These are phyloP conservation scores for Scartelaos histophorus DNA, from an alignment of 2,113 vertebrate genomes.

Conservation along the genomic window DNA sequence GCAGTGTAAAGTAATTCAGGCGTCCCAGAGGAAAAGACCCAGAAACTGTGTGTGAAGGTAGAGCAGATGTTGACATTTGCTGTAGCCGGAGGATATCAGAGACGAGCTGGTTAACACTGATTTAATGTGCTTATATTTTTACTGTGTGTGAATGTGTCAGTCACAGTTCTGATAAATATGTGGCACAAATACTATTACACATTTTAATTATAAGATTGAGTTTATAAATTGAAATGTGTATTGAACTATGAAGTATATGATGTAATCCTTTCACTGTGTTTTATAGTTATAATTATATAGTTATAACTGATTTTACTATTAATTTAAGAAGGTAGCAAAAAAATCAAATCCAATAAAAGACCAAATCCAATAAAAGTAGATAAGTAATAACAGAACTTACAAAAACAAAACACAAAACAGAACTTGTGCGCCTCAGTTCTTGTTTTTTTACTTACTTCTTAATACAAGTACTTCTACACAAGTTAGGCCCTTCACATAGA, in stretches of 20 bases:
- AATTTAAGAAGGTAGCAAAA: background rate
- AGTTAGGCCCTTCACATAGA: too few species aligned
- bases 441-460: too few species aligned
- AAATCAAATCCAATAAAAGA: too few species aligned
- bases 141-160: slow-evolving; percentile 2
- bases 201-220: background rate
- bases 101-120: slow-evolving; percentile 8
- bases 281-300: too few species aligned
- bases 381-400: background rate
- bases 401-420: background rate
- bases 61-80: slow-evolving; percentile 23
- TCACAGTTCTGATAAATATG: background rate
- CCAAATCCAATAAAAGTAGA: too few species aligned
- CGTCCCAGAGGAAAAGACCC: slow-evolving; percentile 28
- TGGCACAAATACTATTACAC: background rate
- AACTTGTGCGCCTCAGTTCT: too few species aligned
- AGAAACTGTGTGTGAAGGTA: slow-evolving; percentile 13
- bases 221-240: background rate
- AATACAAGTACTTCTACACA: too few species aligned
- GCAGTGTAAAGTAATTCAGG: slow-evolving; percentile 32
- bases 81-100: slow-evolving; percentile 14
- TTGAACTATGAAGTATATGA: background rate
- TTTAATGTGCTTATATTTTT: slow-evolving; percentile 12
- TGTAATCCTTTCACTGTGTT: background rate
- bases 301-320: background rate